Evolutionary conservation across 2,888 invertebrate species (phyloP), one percentile per base, ranked within the genome.

Genomic region (Spodoptera littoralis): DNA sequence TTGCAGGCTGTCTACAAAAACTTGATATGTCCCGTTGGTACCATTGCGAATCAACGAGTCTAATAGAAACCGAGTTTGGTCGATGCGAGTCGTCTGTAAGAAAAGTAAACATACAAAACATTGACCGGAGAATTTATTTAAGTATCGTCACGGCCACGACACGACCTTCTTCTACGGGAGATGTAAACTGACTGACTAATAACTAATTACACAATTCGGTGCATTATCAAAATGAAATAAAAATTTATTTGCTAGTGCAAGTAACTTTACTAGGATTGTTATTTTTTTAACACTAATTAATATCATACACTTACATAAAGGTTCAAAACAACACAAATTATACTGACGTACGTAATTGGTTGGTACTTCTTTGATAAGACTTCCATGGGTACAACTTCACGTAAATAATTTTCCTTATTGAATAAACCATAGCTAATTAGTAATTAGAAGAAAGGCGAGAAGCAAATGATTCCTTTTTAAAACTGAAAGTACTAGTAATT

Each of bases 1-100:
- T 9, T 88, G 86, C 18, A 96, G 84, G 56, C 95, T 91, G 77
- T 95, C 93, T 56, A 95, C 95, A 83, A 96, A 96, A 9, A 86
- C 88, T 57, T 95, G 91, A 85, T 94, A 96, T 0, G 95, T 91
- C n/a, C 80, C 78, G 72, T 92, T 92, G 60, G 82, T 89, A 9
- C 93, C 93, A 79, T 87, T 90, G 65, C 90, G 88, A 24, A 92
- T 82, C 52, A 95, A 77, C 3, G 86, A 80, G 27, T 94, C 91
- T 27, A 95, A 76, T 2, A 95, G 82, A 60, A 86, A 90, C 11
- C 92, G 85, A 1, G 88, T 85, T 70, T 87, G 87, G 3, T 94
- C 93, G 3, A 80, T 84, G 42, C 94, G 88, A 58, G 85, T 89
- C 22, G 72, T 70, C 95, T 95, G 89, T 52, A 90, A 91, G 60